Evolutionary conservation across 2,797 vertebrate genomes (phyloP).

Genomic region (Gymnothorax reevesii): DNA sequence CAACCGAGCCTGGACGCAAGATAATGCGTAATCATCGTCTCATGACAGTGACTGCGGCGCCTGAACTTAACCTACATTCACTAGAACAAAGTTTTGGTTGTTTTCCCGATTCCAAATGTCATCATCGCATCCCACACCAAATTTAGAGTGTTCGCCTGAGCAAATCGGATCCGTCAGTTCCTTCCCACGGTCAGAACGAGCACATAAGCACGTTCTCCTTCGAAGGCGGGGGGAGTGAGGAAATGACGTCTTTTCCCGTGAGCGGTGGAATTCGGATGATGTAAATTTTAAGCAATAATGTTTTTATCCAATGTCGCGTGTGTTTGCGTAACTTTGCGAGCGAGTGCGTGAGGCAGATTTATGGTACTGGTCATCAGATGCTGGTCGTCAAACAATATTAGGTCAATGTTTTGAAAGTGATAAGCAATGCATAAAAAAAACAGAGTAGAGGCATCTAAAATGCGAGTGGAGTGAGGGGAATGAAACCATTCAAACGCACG

Average conservation of each 20-base stretch:
- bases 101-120: too few relatives aligned
- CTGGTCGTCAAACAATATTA: not conserved
- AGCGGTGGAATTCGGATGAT: not conserved
- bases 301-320: not conserved
- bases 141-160: too few relatives aligned
- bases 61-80: too few relatives aligned
- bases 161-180: too few relatives aligned
- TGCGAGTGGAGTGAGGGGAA: not conserved
- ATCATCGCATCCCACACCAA: too few relatives aligned
- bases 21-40: too few relatives aligned
- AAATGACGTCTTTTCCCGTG: not conserved
- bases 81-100: too few relatives aligned
- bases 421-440: not conserved
- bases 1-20: too few relatives aligned
- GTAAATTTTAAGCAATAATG: not conserved
- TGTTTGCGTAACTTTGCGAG: not conserved
- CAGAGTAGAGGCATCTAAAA: not conserved
- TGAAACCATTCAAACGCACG: not conserved
- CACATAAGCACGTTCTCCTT: not conserved
- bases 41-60: too few relatives aligned
- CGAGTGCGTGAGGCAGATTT: not conserved
- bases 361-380: not conserved
- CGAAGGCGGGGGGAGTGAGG: too few relatives aligned
- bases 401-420: not conserved
- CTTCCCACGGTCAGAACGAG: too few relatives aligned